Percentiles rank a stretch among this genome's conserved stretches.
These are phyloP conservation scores for Drosophila yakuba DNA, from an alignment of 1,140 invertebrate species.

Conservation along the genomic window DNA sequence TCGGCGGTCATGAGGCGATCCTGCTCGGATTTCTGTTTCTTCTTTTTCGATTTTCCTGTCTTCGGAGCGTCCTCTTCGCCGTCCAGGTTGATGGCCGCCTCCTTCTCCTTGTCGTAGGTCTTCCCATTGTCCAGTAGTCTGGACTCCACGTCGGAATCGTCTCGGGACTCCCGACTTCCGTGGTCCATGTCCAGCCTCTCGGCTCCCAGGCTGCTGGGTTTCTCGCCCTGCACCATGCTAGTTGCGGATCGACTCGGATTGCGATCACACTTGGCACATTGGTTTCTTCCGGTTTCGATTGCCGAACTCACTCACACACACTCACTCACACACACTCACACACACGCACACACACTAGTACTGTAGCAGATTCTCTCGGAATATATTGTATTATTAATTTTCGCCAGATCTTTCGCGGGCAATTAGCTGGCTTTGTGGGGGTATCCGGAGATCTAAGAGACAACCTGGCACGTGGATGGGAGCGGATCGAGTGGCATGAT, in stretches of 20 bases:
- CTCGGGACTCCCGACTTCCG: conserved; percentile 15
- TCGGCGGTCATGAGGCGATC: conserved; percentile 78
- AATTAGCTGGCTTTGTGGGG: conserved; percentile 48
- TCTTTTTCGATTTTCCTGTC: conserved; percentile 57
- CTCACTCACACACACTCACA: conserved; percentile 2
- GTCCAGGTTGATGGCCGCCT: conserved; percentile 10
- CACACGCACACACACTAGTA: conserved; percentile 7
- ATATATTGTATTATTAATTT: conserved; percentile 55
- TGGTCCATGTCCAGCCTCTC: conserved; percentile 43
- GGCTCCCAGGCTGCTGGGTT: conserved; percentile 21
- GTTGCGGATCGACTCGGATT: conserved; percentile 2
- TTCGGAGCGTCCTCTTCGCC: not conserved
- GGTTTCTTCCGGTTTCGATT: conserved; percentile 38
- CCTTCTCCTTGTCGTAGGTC: conserved; percentile 18
- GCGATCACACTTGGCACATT: conserved; percentile 39
- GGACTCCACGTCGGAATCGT: conserved; percentile 52
- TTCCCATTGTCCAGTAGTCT: conserved; percentile 72
- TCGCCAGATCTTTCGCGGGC: conserved; percentile 38
- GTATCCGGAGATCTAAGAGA: conserved; percentile 19
- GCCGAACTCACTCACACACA: conserved; percentile 11
- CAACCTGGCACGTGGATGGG: conserved; percentile 56
- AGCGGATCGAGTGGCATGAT: conserved; percentile 66
- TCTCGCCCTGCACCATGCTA: conserved; percentile 65
- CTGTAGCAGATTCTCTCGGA: conserved; percentile 4
- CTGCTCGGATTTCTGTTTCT: conserved; percentile 66